Conservation (phyloP, 2,888 invertebrate species). For the Baccha elongata region DNA sequence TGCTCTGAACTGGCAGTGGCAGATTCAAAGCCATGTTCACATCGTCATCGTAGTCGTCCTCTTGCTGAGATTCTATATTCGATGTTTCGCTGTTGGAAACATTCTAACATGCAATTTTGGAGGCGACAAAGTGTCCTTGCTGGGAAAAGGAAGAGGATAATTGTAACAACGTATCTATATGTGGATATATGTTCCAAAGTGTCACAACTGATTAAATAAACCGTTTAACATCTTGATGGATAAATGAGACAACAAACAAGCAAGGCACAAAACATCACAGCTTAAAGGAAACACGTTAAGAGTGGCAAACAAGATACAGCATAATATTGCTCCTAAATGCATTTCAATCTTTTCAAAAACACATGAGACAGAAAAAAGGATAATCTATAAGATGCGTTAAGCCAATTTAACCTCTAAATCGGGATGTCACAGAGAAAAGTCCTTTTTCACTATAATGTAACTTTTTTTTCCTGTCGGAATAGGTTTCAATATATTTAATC, state of each 20-base stretch:
- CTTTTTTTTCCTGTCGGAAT: conserved; percentile 13
- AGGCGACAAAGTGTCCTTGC: conserved; percentile 26
- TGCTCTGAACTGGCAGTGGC: neutral
- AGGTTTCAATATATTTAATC: conserved; percentile 61
- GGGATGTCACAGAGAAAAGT: conserved; percentile 25
- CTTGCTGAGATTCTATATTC: conserved; percentile 12
- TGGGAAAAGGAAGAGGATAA: neutral
- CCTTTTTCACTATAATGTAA: neutral
- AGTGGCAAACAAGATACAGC: conserved; percentile 28
- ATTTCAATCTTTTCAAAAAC: neutral
- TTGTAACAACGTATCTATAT: conserved; percentile 22
- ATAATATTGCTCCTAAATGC: conserved; percentile 50
- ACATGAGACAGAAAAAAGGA: conserved; percentile 41
- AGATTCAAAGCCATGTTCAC: conserved; percentile 2
- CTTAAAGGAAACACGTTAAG: conserved; percentile 60
- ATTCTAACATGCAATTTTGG: conserved; percentile 52
- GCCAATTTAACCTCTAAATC: conserved; percentile 50
- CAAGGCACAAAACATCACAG: conserved; percentile 29
- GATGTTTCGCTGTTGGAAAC: conserved; percentile 24
- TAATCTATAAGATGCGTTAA: conserved; percentile 65
- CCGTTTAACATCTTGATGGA: conserved; percentile 70
- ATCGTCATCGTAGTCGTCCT: conserved; percentile 38
- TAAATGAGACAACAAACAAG: conserved; percentile 45
- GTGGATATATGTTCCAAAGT: conserved; percentile 48
- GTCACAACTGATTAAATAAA: conserved; percentile 72